These are phyloP conservation scores for Ceratotherium simum DNA, from an alignment of 2,113 vertebrate genomes.

Conservation along the genomic window DNA sequence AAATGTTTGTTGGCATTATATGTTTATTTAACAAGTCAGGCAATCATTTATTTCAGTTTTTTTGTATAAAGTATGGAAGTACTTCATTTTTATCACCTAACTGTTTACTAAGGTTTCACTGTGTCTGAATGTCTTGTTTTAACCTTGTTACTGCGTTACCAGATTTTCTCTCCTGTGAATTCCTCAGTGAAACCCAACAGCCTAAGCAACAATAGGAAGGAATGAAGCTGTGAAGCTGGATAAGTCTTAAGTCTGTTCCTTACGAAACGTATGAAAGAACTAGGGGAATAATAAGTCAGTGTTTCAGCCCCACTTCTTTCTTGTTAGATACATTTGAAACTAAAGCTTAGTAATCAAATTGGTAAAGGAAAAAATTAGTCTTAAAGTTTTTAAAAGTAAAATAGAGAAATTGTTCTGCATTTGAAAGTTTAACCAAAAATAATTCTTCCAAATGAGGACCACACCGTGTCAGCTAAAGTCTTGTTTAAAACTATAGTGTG, in stretches of 20 bases:
- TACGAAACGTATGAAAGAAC: background rate
- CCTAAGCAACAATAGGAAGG: conserved; percentile 26
- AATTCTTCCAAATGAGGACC: background rate
- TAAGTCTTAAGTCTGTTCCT: conserved; percentile 30
- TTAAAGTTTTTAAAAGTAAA: background rate
- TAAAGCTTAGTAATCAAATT: background rate
- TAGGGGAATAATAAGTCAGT: background rate
- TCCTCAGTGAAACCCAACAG: background rate
- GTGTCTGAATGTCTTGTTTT: background rate
- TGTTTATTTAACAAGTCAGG: background rate
- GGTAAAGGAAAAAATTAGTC: background rate
- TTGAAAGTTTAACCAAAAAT: conserved; percentile 5
- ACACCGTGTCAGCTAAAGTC: background rate
- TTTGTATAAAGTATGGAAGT: background rate
- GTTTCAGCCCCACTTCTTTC: background rate
- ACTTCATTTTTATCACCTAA: conserved; percentile 41
- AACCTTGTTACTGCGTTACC: background rate
- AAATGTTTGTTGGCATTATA: background rate
- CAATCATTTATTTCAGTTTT: background rate
- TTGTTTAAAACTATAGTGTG: background rate
- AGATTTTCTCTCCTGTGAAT: background rate
- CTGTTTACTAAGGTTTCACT: conserved; percentile 42
- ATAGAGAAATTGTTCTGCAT: background rate
- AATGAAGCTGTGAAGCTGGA: background rate
- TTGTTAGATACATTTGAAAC: background rate